Percentiles rank a stretch among this genome's conserved stretches.
phyloP scores from a whole-genome alignment of 2,888 invertebrate genomes.

The Spatulosminthurus flaviceps region DNA sequence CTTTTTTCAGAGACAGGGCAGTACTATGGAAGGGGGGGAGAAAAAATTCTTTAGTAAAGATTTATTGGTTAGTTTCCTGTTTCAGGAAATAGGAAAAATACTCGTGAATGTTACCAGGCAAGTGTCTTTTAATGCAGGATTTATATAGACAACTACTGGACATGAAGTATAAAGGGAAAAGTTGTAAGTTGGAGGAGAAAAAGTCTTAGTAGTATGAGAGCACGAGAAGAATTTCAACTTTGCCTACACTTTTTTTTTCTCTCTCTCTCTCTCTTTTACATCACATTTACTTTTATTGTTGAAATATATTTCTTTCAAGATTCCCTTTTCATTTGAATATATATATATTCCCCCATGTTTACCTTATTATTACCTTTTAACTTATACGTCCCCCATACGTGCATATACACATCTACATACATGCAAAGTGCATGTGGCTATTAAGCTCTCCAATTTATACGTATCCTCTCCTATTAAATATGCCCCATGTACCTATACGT shows the following conservation, averaged over 20 bases:
- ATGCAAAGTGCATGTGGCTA: no score
- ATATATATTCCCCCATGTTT: constrained; percentile 8
- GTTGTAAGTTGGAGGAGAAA: neutral
- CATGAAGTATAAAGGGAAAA: neutral
- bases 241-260: no score
- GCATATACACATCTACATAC: no score
- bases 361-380: neutral
- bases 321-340: constrained; percentile 1
- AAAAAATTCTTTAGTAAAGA: neutral
- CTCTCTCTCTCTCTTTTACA: no score
- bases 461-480: no score
- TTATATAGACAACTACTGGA: constrained; percentile 1
- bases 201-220: neutral
- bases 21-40: neutral
- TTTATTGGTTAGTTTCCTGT: constrained; percentile 18
- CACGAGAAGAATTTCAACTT: constrained; percentile 14
- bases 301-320: neutral
- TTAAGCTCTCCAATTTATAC: no score
- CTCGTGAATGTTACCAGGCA: neutral
- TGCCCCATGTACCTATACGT: no score
- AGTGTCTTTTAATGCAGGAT: neutral
- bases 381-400: no score
- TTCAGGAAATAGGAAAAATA: constrained; percentile 18
- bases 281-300: neutral
- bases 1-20: neutral